Evolutionary conservation across 2,888 invertebrate species (phyloP).

Genomic region (Cephus spinipes): DNA sequence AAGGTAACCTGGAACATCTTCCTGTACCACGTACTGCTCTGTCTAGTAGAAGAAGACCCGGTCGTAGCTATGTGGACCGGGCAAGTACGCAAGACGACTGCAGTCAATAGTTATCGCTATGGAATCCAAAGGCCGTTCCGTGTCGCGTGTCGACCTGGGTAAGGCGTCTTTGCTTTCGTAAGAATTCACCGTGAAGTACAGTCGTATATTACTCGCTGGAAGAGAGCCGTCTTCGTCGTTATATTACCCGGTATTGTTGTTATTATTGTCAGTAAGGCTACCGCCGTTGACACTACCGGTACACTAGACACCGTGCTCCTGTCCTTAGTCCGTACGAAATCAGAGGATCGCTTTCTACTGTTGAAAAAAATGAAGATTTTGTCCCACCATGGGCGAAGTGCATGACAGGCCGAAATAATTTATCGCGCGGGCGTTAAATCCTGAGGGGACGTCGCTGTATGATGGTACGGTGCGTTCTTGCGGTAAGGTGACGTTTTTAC

Average conservation of each 20-base stretch:
- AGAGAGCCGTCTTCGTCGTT: not conserved
- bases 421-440: not conserved
- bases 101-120: not conserved
- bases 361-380: not conserved
- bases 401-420: not conserved
- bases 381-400: not conserved
- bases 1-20: not conserved
- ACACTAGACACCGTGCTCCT: not conserved
- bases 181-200: not conserved
- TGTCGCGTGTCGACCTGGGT: not conserved
- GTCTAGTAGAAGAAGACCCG: not conserved
- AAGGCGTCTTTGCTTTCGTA: not conserved
- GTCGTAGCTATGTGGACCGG: not conserved
- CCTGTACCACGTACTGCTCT: not conserved
- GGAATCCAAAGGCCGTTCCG: not conserved
- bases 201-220: not conserved
- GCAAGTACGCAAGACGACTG: not conserved
- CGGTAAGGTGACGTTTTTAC: not conserved
- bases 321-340: not conserved
- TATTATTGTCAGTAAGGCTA: not conserved
- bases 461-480: not conserved
- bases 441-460: not conserved
- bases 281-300: not conserved
- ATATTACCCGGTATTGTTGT: not conserved
- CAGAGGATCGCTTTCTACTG: not conserved